Evolutionary conservation across 2,113 vertebrate genomes (phyloP).

Genomic region (Oophaga pumilio): DNA sequence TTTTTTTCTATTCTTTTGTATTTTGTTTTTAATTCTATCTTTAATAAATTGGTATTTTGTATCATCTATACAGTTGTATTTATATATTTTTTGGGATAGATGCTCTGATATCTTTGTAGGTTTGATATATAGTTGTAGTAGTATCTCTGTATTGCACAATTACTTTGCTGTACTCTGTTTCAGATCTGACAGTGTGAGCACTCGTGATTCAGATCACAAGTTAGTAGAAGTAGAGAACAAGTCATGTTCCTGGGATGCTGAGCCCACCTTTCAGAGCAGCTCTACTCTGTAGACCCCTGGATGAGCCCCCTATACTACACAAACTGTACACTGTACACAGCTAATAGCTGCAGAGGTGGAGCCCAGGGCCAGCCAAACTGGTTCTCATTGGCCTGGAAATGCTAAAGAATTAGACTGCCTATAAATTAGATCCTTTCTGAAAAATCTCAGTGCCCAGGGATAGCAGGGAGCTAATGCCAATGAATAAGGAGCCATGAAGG

Average conservation of each 20-base stretch:
- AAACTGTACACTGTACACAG: constrained; percentile 42
- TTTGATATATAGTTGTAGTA: not conserved
- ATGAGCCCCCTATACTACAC: constrained; percentile 39
- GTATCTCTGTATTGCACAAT: not conserved
- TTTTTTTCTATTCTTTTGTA: no score
- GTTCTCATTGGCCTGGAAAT: constrained; percentile 47
- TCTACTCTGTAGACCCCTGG: constrained; percentile 33
- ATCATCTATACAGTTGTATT: no score
- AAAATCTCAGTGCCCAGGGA: constrained; percentile 25
- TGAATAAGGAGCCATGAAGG: constrained; percentile 68
- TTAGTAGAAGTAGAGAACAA: not conserved
- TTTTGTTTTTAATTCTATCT: no score
- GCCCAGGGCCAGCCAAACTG: not conserved
- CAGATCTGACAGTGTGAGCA: not conserved
- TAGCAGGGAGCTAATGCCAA: constrained; percentile 42
- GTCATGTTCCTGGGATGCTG: not conserved
- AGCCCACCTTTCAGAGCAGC: constrained; percentile 1
- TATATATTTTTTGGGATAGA: no score
- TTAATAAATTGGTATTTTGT: no score
- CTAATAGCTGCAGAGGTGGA: constrained; percentile 39
- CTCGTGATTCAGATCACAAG: no score
- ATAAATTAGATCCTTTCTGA: constrained; percentile 42
- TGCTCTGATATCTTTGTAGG: no score
- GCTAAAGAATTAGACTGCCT: constrained; percentile 34
- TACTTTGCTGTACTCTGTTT: not conserved